Conservation (phyloP, 1,140 invertebrate genomes). For the Drosophila nannoptera region DNA sequence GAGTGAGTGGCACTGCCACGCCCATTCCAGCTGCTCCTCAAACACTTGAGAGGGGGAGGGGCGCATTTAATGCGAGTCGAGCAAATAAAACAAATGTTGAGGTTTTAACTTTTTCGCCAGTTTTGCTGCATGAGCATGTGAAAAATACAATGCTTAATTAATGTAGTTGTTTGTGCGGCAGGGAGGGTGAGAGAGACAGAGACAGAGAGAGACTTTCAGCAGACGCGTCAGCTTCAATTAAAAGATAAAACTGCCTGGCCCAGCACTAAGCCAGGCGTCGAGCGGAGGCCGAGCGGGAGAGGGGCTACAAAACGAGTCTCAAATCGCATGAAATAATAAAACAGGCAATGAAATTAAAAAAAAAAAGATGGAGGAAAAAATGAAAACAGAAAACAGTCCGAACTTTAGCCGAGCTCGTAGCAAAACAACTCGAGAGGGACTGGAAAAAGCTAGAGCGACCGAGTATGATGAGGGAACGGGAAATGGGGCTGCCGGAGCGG, state of each 20-base stretch:
- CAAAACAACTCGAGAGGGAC: constrained; percentile 18
- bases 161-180: constrained; percentile 43
- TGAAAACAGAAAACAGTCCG: constrained; percentile 36
- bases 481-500: constrained; percentile 42
- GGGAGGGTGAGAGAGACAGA: constrained; percentile 7
- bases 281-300: neutral
- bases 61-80: constrained; percentile 42
- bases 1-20: constrained; percentile 60
- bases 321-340: constrained; percentile 73
- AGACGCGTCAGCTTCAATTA: constrained; percentile 71
- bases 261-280: neutral
- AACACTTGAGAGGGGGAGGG: constrained; percentile 20
- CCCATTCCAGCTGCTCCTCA: constrained; percentile 23
- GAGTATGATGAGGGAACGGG: constrained; percentile 19
- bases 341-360: constrained; percentile 62
- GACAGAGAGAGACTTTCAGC: constrained; percentile 17
- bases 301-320: constrained; percentile 31
- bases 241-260: constrained; percentile 71
- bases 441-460: constrained; percentile 10
- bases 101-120: constrained; percentile 41
- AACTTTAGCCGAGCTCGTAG: constrained; percentile 23
- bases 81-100: constrained; percentile 51
- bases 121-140: constrained; percentile 25
- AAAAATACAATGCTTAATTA: constrained; percentile 67
- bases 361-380: constrained; percentile 17